Base-by-base conservation (phyloP, 1,140 invertebrate species). In the Drosophila ohnishii region DNA sequence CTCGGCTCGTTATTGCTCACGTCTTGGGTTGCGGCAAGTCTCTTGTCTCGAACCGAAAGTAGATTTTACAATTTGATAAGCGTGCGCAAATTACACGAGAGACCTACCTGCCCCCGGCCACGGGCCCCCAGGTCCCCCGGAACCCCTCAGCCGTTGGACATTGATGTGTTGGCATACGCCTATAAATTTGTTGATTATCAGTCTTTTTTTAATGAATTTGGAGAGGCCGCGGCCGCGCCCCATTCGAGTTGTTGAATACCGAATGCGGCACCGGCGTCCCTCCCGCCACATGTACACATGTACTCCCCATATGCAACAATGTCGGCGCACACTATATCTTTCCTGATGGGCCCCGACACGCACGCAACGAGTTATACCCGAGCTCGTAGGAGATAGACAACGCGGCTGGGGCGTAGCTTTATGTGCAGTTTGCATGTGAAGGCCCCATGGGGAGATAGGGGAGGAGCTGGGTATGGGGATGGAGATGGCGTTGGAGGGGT, bases 41-140 rank as follows among this genome's bases (percentile, higher is more conserved):
- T 78, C 59, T 62, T 66, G 78, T 64, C 55, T 58, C 58, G 84
- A 80, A 83, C 73, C 87, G 84, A 86, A 83, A 87, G 83, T 86
- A 77, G 83, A 86, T 86, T 86, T 86, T 83, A 83, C 83, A 88
- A 74, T 86, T 83, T 86, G 83, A 86, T 86, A 86, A 86, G 83
- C 84, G 66, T 82, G 75, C 72, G 83, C 83, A 87, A 86, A 86
- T 86, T 87, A 86, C 83, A 87, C 48, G 71, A 88, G 47, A 86
- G 78, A 64, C 82, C 81, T 80, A 58, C 82, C 81, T 85, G 83
- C 71, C 78, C 50, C 45, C 44, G 22, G 22, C 44, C 44, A 25
- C 63, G 61, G 44, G 48, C 14, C 47, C n/a, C 14, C 13, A 7
- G n/a, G 14, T 13, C n/a, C 40, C 47, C 22, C 37, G 13, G 13